phyloP scores from a whole-genome alignment of 2,113 vertebrate species.

The Butastur rufipennis region DNA sequence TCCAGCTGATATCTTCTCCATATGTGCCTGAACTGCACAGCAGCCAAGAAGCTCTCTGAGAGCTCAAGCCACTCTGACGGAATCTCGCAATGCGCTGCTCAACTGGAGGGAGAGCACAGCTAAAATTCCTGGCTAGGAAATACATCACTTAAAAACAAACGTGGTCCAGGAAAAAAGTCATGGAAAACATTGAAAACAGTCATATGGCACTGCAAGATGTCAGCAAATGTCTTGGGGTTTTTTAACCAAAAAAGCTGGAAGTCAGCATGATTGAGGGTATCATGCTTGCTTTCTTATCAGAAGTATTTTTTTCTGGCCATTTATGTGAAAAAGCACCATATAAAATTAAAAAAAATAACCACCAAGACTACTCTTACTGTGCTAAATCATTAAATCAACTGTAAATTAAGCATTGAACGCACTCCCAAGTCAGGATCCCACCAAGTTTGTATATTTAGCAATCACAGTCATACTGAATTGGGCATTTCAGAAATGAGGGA shows the following conservation, averaged over 20 bases:
- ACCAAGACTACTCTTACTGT: background rate
- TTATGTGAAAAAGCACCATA: background rate
- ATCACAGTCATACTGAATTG: background rate
- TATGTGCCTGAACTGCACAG: constrained; percentile 8
- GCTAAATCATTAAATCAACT: background rate
- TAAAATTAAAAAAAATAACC: background rate
- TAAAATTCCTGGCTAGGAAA: constrained; percentile 68
- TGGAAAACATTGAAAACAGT: constrained; percentile 59
- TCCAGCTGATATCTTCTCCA: constrained; percentile 61
- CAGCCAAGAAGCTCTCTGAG: constrained; percentile 31
- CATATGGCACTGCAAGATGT: constrained; percentile 30
- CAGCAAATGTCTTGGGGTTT: constrained; percentile 19
- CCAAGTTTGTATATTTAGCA: background rate
- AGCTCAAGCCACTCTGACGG: constrained; percentile 25
- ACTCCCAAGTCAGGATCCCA: background rate
- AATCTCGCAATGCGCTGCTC: background rate
- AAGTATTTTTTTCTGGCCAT: background rate
- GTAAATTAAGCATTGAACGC: background rate
- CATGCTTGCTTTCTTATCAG: constrained; percentile 28
- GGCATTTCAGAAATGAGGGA: background rate
- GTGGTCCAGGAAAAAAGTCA: constrained; percentile 68
- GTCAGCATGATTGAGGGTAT: background rate
- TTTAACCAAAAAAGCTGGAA: background rate
- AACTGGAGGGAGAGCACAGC: background rate
- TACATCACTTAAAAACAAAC: constrained; percentile 62